phyloP scores from a whole-genome alignment of 2,888 invertebrate species.

The Drosophila pegasa region DNA sequence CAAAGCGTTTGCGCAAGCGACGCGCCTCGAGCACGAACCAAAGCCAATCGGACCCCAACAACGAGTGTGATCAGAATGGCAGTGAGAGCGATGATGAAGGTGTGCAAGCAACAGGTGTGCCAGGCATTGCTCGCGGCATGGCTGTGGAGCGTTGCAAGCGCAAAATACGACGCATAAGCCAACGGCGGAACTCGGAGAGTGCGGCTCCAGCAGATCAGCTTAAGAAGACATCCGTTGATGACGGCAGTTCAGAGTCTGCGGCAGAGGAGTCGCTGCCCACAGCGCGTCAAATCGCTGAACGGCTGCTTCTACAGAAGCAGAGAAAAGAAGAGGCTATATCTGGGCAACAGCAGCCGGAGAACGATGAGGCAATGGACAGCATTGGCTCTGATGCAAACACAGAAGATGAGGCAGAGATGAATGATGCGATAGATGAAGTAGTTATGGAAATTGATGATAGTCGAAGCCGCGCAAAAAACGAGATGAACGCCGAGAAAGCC shows the following conservation, averaged over 20 bases:
- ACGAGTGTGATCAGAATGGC: constrained; percentile 37
- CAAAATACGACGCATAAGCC: constrained; percentile 55
- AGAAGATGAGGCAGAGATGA: constrained; percentile 44
- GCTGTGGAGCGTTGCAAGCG: constrained; percentile 79
- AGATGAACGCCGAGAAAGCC: neutral
- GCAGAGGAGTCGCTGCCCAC: constrained; percentile 66
- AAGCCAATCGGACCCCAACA: constrained; percentile 68
- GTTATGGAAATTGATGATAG: constrained; percentile 53
- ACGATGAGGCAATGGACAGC: constrained; percentile 19
- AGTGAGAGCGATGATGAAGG: constrained; percentile 57
- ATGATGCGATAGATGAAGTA: constrained; percentile 36
- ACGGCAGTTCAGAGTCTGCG: constrained; percentile 66
- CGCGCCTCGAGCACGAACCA: constrained; percentile 78
- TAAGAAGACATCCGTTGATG: constrained; percentile 33
- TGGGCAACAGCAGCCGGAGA: constrained; percentile 1
- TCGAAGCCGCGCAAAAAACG: neutral
- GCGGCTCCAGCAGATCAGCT: neutral
- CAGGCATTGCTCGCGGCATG: constrained; percentile 80
- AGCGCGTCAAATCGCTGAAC: constrained; percentile 82
- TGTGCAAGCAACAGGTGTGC: constrained; percentile 65
- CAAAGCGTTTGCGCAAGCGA: constrained; percentile 82
- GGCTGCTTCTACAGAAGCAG: constrained; percentile 62
- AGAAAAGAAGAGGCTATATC: neutral
- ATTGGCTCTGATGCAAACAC: constrained; percentile 52
- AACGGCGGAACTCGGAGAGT: constrained; percentile 47